Evolutionary conservation across 2,113 vertebrate genomes (phyloP).

Genomic region (Nothobranchius furzeri): DNA sequence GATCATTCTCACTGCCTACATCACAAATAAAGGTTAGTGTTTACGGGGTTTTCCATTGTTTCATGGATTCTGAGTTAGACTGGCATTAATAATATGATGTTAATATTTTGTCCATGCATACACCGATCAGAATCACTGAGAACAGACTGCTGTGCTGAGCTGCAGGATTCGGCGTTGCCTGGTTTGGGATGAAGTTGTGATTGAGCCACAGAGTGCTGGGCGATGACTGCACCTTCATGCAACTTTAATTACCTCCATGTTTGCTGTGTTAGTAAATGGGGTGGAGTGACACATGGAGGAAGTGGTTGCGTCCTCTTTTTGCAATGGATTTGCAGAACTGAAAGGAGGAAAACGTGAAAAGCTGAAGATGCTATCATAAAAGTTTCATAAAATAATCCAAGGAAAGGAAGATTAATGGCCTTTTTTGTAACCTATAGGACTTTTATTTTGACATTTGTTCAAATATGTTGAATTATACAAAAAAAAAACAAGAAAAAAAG

Average conservation of each 20-base stretch:
- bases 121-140: neutral
- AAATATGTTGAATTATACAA: too few species aligned
- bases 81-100: neutral
- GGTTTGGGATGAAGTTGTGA: conserved; percentile 66
- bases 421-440: too few species aligned
- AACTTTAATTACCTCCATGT: conserved; percentile 67
- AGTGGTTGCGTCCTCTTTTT: conserved; percentile 39
- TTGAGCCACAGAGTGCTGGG: conserved; percentile 52
- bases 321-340: conserved; percentile 10
- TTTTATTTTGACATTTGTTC: too few species aligned
- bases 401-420: conserved; percentile 36
- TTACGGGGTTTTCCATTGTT: conserved; percentile 4
- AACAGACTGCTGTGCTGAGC: conserved; percentile 3
- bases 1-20: neutral
- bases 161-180: conserved; percentile 30
- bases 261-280: conserved; percentile 62
- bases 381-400: conserved; percentile 30
- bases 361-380: conserved; percentile 30
- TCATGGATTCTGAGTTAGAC: conserved; percentile 20
- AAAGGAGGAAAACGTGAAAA: conserved; percentile 37
- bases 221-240: conserved; percentile 61
- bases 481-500: too few species aligned
- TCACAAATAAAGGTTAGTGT: conserved; percentile 11
- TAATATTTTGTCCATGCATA: conserved; percentile 16
- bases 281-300: conserved; percentile 42